phyloP scores from a whole-genome alignment of 2,113 vertebrate genomes.

The Pseudorhombus dupliciocellatus region DNA sequence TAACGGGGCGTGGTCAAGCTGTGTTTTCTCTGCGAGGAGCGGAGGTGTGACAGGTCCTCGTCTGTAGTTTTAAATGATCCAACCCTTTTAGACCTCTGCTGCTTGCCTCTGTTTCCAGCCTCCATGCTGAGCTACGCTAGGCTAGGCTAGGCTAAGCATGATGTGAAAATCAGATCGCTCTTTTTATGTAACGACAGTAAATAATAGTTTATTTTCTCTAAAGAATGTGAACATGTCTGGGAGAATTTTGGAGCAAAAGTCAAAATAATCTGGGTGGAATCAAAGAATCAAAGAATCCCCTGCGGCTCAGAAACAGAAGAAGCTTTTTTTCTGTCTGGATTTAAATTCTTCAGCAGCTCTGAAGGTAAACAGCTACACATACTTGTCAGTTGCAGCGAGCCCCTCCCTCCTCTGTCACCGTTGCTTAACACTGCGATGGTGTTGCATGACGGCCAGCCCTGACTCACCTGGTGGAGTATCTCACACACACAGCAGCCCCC shows the following conservation, averaged over 20 bases:
- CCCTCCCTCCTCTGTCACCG: slow-evolving; percentile 48
- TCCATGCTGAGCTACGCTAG: not conserved
- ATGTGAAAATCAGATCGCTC: too few relatives aligned
- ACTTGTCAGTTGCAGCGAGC: slow-evolving; percentile 26
- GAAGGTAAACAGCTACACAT: slow-evolving; percentile 21
- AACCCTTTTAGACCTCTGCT: too few relatives aligned
- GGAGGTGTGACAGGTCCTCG: too few relatives aligned
- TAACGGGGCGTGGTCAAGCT: slow-evolving; percentile 56
- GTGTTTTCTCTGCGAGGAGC: not conserved
- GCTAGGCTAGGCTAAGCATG: not conserved
- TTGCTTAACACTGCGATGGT: slow-evolving; percentile 55
- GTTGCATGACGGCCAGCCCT: slow-evolving; percentile 49
- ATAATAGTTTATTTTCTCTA: too few relatives aligned
- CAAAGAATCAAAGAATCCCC: too few relatives aligned
- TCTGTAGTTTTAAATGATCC: too few relatives aligned
- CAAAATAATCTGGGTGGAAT: too few relatives aligned
- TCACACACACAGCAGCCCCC: slow-evolving; percentile 49
- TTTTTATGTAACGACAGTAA: too few relatives aligned
- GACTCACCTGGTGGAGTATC: slow-evolving; percentile 73
- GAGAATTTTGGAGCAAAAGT: too few relatives aligned
- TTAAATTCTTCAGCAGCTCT: slow-evolving; percentile 2
- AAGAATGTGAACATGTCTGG: too few relatives aligned
- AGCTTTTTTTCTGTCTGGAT: not conserved
- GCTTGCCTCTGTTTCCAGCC: not conserved
- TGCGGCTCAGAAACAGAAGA: not conserved